A percentile compares a stretch with the other conserved stretches of the same genome.
phyloP scores from a whole-genome alignment of 1,140 invertebrate genomes.

The Zaprionus capensis region DNA sequence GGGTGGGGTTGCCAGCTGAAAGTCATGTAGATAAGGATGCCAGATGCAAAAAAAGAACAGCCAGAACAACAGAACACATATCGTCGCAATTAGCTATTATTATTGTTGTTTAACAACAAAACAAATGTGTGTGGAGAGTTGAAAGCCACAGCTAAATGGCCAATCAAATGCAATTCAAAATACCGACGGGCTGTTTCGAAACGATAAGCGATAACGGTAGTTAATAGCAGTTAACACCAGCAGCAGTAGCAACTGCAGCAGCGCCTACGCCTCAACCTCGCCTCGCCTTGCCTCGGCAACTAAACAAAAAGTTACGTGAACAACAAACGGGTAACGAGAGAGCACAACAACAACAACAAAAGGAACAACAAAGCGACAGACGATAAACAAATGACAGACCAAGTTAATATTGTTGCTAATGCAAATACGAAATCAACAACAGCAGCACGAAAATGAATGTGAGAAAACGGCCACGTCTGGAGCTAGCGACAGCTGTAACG shows the following conservation, averaged over 20 bases:
- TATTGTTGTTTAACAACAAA: conserved; percentile 36
- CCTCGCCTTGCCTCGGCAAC: not conserved
- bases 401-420: conserved; percentile 2
- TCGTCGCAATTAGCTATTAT: conserved; percentile 44
- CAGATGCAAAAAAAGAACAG: conserved; percentile 46
- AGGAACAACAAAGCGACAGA: not conserved
- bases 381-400: not conserved
- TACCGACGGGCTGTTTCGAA: conserved; percentile 28
- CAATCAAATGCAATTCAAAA: conserved; percentile 29
- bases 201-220: conserved; percentile 28
- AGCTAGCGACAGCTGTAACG: conserved; percentile 48
- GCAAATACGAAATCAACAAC: conserved; percentile 3
- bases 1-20: conserved; percentile 44
- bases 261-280: conserved; percentile 32
- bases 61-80: conserved; percentile 22
- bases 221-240: conserved; percentile 24
- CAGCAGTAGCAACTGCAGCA: conserved; percentile 9
- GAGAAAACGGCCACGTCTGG: conserved; percentile 72
- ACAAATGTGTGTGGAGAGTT: conserved; percentile 41
- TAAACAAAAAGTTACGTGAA: conserved; percentile 38
- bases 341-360: not conserved
- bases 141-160: conserved; percentile 29
- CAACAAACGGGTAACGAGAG: conserved; percentile 8
- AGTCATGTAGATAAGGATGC: conserved; percentile 45
- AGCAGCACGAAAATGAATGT: conserved; percentile 56